Conservation (phyloP, 2,113 vertebrate species). For the Tetrax tetrax region DNA sequence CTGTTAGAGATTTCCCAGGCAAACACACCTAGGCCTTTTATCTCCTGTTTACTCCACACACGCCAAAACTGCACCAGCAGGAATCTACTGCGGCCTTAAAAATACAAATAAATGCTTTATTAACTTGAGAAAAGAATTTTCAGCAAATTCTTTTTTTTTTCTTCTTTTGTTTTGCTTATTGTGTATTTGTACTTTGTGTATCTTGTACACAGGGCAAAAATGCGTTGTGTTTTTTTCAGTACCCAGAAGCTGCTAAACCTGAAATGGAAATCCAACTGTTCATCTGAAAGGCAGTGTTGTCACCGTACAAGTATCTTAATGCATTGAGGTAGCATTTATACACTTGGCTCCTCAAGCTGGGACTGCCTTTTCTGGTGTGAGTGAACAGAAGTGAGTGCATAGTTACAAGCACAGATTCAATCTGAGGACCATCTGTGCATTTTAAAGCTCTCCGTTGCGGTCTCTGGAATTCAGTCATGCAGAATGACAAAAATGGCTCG, state of each 20-base stretch:
- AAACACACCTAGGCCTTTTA: not conserved
- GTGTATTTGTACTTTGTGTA: not conserved
- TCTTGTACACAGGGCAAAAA: not conserved
- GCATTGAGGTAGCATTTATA: not conserved
- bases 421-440: not conserved
- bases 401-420: not conserved
- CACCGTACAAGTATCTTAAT: not conserved
- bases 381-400: not conserved
- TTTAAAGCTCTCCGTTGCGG: not conserved
- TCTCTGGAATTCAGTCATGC: not conserved
- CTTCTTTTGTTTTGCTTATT: not conserved
- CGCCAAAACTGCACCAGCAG: not conserved
- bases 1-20: not conserved
- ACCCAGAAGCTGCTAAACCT: not conserved
- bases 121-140: not conserved
- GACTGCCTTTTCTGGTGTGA: not conserved
- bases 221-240: not conserved
- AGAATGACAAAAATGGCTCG: not conserved
- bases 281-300: not conserved
- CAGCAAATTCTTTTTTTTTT: not conserved
- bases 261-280: not conserved
- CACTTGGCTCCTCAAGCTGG: not conserved
- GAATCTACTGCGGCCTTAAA: conserved; percentile 1
- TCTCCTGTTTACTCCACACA: not conserved
- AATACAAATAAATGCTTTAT: not conserved